phyloP scores from a whole-genome alignment of 2,113 vertebrate species.

The Pontoporia blainvillei region DNA sequence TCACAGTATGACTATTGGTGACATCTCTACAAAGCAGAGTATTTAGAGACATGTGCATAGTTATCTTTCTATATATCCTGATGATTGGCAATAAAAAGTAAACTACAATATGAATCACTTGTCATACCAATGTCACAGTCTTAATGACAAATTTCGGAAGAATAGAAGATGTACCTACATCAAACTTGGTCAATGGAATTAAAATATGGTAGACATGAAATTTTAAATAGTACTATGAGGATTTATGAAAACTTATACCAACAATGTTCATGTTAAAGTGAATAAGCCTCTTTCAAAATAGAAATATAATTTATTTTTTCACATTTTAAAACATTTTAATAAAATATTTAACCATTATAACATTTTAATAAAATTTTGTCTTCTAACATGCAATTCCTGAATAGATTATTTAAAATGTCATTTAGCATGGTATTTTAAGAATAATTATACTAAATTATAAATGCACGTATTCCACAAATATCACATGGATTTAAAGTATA shows the following conservation, averaged over 20 bases:
- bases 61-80: not conserved
- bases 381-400: slow-evolving; percentile 15
- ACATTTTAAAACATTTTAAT: not conserved
- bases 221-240: slow-evolving; percentile 36
- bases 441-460: not conserved
- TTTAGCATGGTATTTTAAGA: not conserved
- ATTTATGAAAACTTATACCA: slow-evolving; percentile 50
- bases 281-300: slow-evolving; percentile 65
- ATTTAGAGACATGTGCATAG: not conserved
- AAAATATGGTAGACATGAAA: slow-evolving; percentile 50
- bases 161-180: not conserved
- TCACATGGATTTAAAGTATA: not conserved
- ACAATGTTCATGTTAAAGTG: slow-evolving; percentile 65
- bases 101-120: not conserved
- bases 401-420: not conserved
- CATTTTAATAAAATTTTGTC: not conserved
- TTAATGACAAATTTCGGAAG: not conserved
- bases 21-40: not conserved
- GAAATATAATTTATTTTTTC: slow-evolving; percentile 53
- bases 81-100: not conserved
- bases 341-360: too few species aligned
- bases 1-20: not conserved
- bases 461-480: not conserved
- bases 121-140: not conserved
- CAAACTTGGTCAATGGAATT: not conserved